phyloP scores from a whole-genome alignment of 92 coral and sea anemone species.

The Pocillopora grandis region DNA sequence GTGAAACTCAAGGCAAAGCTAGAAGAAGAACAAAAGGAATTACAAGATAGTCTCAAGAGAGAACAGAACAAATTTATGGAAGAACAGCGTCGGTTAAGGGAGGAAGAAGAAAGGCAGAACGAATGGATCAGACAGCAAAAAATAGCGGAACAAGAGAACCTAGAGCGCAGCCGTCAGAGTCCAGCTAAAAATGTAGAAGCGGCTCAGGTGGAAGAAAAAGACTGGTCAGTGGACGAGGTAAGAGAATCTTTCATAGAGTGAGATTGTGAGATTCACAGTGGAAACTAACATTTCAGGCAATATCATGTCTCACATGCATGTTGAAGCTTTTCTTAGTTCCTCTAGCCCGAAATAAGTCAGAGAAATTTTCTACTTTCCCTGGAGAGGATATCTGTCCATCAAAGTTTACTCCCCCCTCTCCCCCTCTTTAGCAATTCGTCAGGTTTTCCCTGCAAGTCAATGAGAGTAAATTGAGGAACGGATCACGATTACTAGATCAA shows the following conservation, averaged over 20 bases:
- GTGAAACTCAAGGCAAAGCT: conserved; percentile 60
- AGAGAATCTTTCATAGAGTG: neutral
- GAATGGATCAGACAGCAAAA: conserved; percentile 70
- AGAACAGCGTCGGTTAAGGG: conserved; percentile 81
- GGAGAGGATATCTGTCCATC: too few species aligned
- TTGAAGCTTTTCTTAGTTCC: too few species aligned
- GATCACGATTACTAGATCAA: too few species aligned
- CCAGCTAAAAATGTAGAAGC: conserved; percentile 38
- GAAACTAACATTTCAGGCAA: too few species aligned
- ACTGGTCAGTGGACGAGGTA: conserved; percentile 26
- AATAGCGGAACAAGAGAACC: conserved; percentile 61
- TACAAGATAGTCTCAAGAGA: conserved; percentile 67
- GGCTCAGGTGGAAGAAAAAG: conserved; percentile 14
- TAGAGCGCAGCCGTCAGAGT: conserved; percentile 52
- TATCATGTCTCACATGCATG: too few species aligned
- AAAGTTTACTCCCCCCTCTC: too few species aligned
- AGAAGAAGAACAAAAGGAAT: conserved; percentile 78
- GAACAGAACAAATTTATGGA: conserved; percentile 75
- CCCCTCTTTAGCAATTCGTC: too few species aligned
- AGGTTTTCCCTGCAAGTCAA: too few species aligned
- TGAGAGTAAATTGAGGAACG: too few species aligned
- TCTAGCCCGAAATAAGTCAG: too few species aligned
- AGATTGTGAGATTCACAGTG: neutral
- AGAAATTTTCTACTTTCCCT: too few species aligned
- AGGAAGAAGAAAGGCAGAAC: conserved; percentile 69